These are phyloP conservation scores for Baryphthengus martii DNA, from an alignment of 2,113 vertebrate genomes.

Conservation along the genomic window DNA sequence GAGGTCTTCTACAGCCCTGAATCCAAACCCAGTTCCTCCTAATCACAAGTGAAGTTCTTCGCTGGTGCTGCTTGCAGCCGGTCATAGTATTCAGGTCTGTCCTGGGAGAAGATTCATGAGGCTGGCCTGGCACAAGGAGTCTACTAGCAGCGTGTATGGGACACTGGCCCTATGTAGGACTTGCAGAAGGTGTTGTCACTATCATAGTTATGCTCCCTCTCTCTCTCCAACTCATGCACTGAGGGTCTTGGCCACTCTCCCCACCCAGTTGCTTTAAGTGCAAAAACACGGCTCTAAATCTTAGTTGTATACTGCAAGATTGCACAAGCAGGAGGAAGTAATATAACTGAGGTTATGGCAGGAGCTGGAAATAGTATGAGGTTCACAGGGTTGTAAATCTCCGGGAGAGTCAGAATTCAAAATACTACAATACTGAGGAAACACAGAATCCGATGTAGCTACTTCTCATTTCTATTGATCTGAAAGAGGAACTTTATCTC, in stretches of 20 bases:
- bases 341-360: conserved; percentile 35
- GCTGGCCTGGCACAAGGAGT: fast-evolving
- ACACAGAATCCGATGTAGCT: neutral
- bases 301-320: neutral
- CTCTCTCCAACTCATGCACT: fast-evolving
- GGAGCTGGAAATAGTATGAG: conserved; percentile 36
- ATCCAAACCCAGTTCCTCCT: neutral
- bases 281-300: neutral
- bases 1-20: neutral
- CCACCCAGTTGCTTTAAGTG: neutral
- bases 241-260: neutral
- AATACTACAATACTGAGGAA: neutral
- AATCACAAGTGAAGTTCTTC: neutral
- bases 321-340: neutral
- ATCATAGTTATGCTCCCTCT: fast-evolving
- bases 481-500: conserved; percentile 64
- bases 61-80: neutral
- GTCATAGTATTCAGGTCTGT: neutral
- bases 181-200: neutral
- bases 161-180: fast-evolving
- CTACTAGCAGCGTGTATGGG: neutral
- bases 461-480: conserved; percentile 60
- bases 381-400: conserved; percentile 59
- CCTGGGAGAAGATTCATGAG: fast-evolving
- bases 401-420: neutral